Evolutionary conservation across 2,888 invertebrate genomes (phyloP), one percentile per base, ranked within the genome.

Genomic region (Pollenia labialis): DNA sequence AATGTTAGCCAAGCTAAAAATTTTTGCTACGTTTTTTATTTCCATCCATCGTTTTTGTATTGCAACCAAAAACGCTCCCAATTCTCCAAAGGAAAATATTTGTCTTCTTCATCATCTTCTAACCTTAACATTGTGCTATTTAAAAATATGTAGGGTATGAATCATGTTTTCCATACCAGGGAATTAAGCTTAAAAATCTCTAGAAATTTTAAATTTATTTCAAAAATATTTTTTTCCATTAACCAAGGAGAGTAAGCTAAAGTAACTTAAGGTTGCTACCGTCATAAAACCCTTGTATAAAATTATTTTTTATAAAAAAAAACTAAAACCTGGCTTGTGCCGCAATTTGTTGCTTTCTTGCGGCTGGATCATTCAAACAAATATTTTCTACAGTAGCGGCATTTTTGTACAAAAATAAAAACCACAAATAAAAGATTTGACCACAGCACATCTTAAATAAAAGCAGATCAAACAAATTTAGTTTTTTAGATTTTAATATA

Each of bases 51-150:
- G 58, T 48, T 14, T 46, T 48, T 23, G 7, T 14, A 42, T 54
- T 76, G 18, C 2, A 50, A 46, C 16, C 12, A 71, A 83, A 81
- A 83, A 87, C 77, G 87, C 87, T 87, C 87, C 87, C 83, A 84
- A 87, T 87, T 84, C 87, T 87, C 83, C 23, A 77, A 32, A 87
- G 80, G 87, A 87, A 87, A 72, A 68, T 87, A 81, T 86, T 86
- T 86, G 14, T 58, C 40, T 58, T 40, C 23, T 60, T 11, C 16
- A 54, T 52, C 50, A 69, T 7, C 14, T 66, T 77, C 52, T 32
- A 14, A 68, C 52, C 4, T 14, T 10, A 18, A 46, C 74, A 74
- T 69, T 62, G 82, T 82, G 79, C 75, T 66, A 82, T 79, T 85
- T 85, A 48, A 82, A 79, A 71, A 69, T 75, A 62, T 81, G 60